Evolutionary conservation across 2,888 invertebrate species (phyloP), one percentile per base, ranked within the genome.

Genomic region (Drosophila silvestris): DNA sequence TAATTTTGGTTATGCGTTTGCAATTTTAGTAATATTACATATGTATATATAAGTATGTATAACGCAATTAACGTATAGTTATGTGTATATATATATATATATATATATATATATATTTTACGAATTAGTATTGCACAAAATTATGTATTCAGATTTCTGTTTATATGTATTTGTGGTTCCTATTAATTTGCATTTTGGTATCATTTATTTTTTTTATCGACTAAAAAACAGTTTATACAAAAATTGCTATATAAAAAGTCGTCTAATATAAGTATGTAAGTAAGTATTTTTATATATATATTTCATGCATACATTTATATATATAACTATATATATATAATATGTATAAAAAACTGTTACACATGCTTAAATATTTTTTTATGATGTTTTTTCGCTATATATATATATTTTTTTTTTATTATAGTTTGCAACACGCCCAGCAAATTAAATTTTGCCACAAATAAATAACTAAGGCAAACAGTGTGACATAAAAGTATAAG

Each of bases 161-260:
- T 77, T 75, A 70, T 72, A 74, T 79, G 57, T 62, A 54, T 72
- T 75, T 81, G 79, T 70, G 73, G 65, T 75, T 76, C 68, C 69
- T 70, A 74, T 66, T 71, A 47, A 52, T 60, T 71, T 57, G 44
- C 37, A 47, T 65, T 59, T 69, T 57, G 26, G 59, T 74, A 76
- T 69, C 26, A n/a, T n/a, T 44, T 12, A 44, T 44, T 9, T 16
- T 47, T 37, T 19, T 39, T 62, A 32, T 62, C 67, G 51, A 67
- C 70, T 82, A 76, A 82, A 89, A 89, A 83, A 85, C 84, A 84
- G 82, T 89, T 81, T 85, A 79, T 90, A 90, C 90, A 90, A 90
- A 91, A 90, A 78, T 89, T 81, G 52, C 90, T 90, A 91, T 91
- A 87, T 87, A 90, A 90, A 90, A 90, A 90, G 83, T 87, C 74